Conservation (phyloP, 92 coral and sea anemone genomes). For the Siderastrea radians region DNA sequence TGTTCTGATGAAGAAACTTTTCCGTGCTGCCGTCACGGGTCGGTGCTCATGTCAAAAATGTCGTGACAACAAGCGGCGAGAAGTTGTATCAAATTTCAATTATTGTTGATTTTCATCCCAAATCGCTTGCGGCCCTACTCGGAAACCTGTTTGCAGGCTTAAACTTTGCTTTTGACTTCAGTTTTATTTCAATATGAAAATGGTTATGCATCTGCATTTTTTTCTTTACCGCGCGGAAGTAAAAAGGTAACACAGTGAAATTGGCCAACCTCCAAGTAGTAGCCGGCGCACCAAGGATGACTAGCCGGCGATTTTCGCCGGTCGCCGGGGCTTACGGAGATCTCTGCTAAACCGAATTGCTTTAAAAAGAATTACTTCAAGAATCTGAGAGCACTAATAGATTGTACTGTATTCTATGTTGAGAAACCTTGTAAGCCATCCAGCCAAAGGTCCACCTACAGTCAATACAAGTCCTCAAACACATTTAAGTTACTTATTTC, state of each 20-base stretch:
- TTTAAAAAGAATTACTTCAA: no score
- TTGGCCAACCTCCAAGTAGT: not conserved
- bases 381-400: no score
- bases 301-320: not conserved
- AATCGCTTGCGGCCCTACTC: no score
- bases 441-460: no score
- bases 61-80: not conserved
- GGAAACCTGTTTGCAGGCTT: not conserved
- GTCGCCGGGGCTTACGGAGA: no score
- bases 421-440: no score
- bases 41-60: not conserved
- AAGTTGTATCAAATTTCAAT: no score
- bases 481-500: no score
- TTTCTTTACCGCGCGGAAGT: not conserved
- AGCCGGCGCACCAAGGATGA: not conserved
- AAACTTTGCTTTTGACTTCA: not conserved
- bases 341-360: no score
- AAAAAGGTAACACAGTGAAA: not conserved
- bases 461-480: no score
- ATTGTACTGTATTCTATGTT: no score
- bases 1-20: not conserved
- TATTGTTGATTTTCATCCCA: no score
- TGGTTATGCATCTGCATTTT: not conserved
- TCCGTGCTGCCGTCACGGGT: slow-evolving; percentile 2
- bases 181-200: not conserved